A percentile compares a stretch with the other conserved stretches of the same genome.
These are phyloP conservation scores for Drosophila cyrtoloma DNA, from an alignment of 2,888 invertebrate genomes.

Conservation along the genomic window DNA sequence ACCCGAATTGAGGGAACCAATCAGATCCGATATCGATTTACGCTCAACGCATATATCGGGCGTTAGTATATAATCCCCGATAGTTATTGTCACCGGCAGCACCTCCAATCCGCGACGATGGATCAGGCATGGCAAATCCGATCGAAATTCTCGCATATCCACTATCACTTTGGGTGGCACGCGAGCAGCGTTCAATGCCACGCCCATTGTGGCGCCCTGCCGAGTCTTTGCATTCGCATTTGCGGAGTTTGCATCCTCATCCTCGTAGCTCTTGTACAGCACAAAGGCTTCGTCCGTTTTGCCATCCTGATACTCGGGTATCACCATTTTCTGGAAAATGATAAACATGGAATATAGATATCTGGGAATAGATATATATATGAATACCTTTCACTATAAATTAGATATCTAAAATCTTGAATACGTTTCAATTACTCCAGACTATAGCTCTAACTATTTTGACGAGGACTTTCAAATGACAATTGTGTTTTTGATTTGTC, in stretches of 20 bases:
- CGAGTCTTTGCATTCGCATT: slow-evolving; percentile 90
- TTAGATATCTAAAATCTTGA: too few species aligned
- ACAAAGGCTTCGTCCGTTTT: slow-evolving; percentile 88
- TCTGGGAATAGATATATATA: background rate
- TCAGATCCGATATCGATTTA: slow-evolving; percentile 97
- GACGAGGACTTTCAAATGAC: too few species aligned
- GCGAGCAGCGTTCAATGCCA: slow-evolving; percentile 13
- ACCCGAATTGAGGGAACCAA: slow-evolving; percentile 97
- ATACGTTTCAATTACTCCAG: too few species aligned
- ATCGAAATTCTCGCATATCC: slow-evolving; percentile 99
- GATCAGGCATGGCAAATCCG: slow-evolving; percentile 96
- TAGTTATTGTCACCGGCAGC: slow-evolving; percentile 93
- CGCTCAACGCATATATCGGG: slow-evolving; percentile 98
- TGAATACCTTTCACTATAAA: background rate
- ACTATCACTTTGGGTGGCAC: slow-evolving; percentile 90
- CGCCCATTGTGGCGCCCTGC: slow-evolving; percentile 79
- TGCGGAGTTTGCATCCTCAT: slow-evolving; percentile 59
- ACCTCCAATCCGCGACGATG: slow-evolving; percentile 97
- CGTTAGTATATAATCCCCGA: slow-evolving; percentile 98
- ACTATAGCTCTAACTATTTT: too few species aligned
- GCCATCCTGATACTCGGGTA: slow-evolving; percentile 95
- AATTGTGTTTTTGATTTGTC: too few species aligned
- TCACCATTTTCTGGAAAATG: slow-evolving; percentile 90
- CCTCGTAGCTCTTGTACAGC: slow-evolving; percentile 81
- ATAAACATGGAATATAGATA: background rate